Percentiles rank a stretch among this genome's conserved stretches.
phyloP scores from a whole-genome alignment of 37 sponge, comb jelly and placozoan genomes.

The Beroe ovata region DNA sequence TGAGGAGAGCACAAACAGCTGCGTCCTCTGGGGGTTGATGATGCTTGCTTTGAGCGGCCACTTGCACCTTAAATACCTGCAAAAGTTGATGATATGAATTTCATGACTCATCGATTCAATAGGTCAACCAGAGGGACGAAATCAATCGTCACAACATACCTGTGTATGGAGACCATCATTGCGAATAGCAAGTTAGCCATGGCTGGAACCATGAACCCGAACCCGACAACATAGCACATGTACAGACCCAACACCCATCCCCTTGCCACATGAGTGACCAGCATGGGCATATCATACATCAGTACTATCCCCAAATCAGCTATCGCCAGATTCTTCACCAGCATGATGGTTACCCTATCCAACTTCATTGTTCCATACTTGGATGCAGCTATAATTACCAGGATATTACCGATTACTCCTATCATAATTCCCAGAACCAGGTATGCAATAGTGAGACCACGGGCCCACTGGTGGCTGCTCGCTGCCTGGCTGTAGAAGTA shows the following conservation, averaged over 20 bases:
- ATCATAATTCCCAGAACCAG: background rate
- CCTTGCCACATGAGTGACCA: background rate
- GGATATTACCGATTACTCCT: constrained; percentile 5
- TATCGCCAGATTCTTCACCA: constrained; percentile 56
- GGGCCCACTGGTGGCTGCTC: background rate
- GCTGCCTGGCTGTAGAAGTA: background rate
- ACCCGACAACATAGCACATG: constrained; percentile 20
- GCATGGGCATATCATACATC: constrained; percentile 32
- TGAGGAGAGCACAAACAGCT: background rate
- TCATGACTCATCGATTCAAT: background rate
- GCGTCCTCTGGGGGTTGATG: background rate
- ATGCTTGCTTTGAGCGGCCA: constrained; percentile 48
- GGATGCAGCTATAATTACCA: constrained; percentile 9
- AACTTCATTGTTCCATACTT: constrained; percentile 42
- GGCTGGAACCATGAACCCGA: constrained; percentile 22
- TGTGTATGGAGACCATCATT: constrained; percentile 47
- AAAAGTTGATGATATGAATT: background rate
- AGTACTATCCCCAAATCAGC: constrained; percentile 18
- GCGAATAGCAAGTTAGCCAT: constrained; percentile 1
- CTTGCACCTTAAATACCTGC: constrained; percentile 53
- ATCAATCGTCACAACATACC: no score
- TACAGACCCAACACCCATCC: constrained; percentile 22
- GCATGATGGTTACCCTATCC: constrained; percentile 17
- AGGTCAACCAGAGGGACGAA: no score
- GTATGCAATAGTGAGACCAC: background rate